Percentiles rank a stretch among this genome's conserved stretches.
Conservation (phyloP, 2,888 invertebrate genomes). For the Euzophera pinguis region DNA sequence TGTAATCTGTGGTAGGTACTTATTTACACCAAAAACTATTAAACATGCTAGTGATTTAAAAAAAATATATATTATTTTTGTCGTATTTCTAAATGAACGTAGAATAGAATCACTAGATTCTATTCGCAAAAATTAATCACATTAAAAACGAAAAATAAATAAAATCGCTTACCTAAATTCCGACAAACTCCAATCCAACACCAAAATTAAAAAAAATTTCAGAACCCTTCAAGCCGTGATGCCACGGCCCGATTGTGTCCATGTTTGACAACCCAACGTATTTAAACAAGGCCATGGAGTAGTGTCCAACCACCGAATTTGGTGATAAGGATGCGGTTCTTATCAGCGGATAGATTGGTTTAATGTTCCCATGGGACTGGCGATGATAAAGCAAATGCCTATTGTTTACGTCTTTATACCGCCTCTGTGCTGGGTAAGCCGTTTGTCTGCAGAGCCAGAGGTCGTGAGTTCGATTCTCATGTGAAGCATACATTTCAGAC, state of each 20-base stretch:
- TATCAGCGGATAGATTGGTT: not conserved
- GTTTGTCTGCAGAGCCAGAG: no score
- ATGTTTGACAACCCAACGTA: not conserved
- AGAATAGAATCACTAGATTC: no score
- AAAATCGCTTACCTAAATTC: not conserved
- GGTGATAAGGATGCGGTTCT: not conserved
- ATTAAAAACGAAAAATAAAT: constrained; percentile 14
- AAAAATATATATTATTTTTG: no score
- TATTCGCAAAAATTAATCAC: not conserved
- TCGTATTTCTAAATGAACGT: no score
- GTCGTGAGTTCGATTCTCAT: no score
- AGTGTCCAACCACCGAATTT: constrained; percentile 15
- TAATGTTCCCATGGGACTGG: not conserved
- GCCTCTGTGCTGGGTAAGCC: no score
- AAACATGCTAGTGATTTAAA: no score
- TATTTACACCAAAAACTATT: no score
- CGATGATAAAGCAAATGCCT: not conserved
- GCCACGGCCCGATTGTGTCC: constrained; percentile 41
- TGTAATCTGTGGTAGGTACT: no score
- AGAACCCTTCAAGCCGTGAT: constrained; percentile 40
- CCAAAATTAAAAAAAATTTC: constrained; percentile 17
- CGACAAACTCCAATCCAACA: constrained; percentile 15
- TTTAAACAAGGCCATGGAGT: constrained; percentile 30
- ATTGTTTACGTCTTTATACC: no score
- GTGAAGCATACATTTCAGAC: no score